Base-by-base conservation (phyloP, 2,888 invertebrate species). In the Sericinus montela region DNA sequence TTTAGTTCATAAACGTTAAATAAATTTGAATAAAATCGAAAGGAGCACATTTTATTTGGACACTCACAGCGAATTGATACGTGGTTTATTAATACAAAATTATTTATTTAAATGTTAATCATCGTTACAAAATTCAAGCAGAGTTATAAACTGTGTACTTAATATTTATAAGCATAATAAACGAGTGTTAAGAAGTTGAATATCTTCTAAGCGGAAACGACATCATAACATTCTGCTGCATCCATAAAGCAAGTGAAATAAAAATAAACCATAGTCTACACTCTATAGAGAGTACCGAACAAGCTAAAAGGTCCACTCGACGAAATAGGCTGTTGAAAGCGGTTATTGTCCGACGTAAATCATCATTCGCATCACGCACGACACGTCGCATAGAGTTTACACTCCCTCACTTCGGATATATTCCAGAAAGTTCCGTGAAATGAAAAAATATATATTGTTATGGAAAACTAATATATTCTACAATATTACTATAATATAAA, bases 321-420 rank as follows among this genome's bases (percentile, higher is more conserved):
- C 13, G 40, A 36, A 43, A 39, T 44, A 34, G 34, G 34, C 23
- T 16, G 48, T 38, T 48, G 38, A 43, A 32, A 28, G 25, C 29
- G n/a, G 10, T 37, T 32, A 48, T 41, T 45, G 45, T 45, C 43
- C 42, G 32, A 29, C 28, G 36, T 32, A 30, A 19, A 54, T 59
- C 56, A 57, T 44, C 41, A 65, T 62, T 54, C 59, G 28, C 45
- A 57, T 55, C 61, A 59, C 60, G 57, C 49, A 41, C 49, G 44
- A 8, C 37, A 25, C 43, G 39, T 19, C n/a, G 30, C 30, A 4
- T 5, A 30, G 28, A 9, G 10, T 29, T 19, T 25, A 13, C 38
- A 16, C 28, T 43, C 42, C 9, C 10, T 3, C 39, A 5, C 43
- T 32, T 25, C 9, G 25, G 11, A 43, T 32, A 32, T 23, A 38